Evolutionary conservation across 2,888 invertebrate species (phyloP).

Genomic region (Acanthopleura granulata): DNA sequence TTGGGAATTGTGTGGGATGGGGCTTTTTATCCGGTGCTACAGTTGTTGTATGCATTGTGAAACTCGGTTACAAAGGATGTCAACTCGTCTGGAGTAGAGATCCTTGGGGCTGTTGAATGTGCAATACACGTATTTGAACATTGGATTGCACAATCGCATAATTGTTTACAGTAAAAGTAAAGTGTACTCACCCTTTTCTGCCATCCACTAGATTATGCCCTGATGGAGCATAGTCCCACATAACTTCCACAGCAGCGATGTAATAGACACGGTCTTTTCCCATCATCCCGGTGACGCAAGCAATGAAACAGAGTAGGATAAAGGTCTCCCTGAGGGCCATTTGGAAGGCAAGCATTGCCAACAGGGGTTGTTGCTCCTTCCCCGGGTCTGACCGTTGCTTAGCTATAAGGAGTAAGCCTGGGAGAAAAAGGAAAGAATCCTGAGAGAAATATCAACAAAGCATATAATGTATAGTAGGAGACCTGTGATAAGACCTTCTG

Average conservation of each 20-base stretch:
- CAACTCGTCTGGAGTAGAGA: no score
- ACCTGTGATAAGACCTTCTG: neutral
- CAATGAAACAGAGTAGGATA: neutral
- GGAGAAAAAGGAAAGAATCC: neutral
- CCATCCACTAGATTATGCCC: constrained; percentile 13
- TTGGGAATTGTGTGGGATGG: no score
- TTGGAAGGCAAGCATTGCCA: neutral
- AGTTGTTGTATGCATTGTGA: no score
- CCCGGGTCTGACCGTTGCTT: neutral
- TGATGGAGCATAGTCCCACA: constrained; percentile 21
- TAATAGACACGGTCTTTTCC: constrained; percentile 10
- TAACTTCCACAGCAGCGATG: constrained; percentile 10
- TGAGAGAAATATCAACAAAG: neutral
- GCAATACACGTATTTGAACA: no score
- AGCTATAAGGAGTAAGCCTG: neutral
- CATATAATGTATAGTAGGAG: neutral
- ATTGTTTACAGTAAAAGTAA: neutral
- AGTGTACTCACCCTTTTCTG: constrained; percentile 12
- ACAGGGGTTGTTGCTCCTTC: neutral
- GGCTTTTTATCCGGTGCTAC: no score
- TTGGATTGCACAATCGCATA: no score
- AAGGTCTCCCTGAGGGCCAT: neutral
- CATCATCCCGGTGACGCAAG: constrained; percentile 6
- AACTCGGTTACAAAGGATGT: no score
- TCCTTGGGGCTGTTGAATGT: no score